A percentile compares a stretch with the other conserved stretches of the same genome.
Evolutionary conservation across 2,113 vertebrate species (phyloP).

Genomic region (Daubentonia madagascariensis): DNA sequence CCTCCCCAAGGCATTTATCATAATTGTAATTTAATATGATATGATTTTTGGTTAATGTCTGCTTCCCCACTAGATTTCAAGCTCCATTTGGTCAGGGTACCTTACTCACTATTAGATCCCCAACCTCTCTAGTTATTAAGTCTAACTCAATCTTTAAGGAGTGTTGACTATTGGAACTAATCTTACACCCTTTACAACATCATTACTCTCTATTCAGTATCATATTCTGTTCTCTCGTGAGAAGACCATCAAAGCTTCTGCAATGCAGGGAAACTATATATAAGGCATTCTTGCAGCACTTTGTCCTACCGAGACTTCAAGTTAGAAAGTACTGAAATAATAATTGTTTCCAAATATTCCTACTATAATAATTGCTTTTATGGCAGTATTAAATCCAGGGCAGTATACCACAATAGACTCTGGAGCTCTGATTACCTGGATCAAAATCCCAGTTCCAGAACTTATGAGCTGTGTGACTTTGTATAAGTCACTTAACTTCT

Average conservation of each 20-base stretch:
- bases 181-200: background rate
- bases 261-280: background rate
- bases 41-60: background rate
- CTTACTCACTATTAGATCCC: background rate
- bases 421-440: fast-evolving
- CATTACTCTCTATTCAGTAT: background rate
- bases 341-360: background rate
- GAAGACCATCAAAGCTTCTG: background rate
- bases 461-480: background rate
- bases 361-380: background rate
- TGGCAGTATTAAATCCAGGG: background rate
- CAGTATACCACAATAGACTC: background rate
- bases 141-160: background rate
- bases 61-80: background rate
- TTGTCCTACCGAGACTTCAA: background rate
- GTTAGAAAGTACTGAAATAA: background rate
- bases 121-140: background rate
- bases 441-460: background rate
- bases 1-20: background rate
- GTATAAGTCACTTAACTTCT: background rate
- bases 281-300: background rate
- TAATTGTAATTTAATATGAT: background rate
- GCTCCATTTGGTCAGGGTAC: background rate
- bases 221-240: background rate
- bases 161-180: background rate